phyloP scores from a whole-genome alignment of 2,113 vertebrate species.

The Nannospalax galili region DNA sequence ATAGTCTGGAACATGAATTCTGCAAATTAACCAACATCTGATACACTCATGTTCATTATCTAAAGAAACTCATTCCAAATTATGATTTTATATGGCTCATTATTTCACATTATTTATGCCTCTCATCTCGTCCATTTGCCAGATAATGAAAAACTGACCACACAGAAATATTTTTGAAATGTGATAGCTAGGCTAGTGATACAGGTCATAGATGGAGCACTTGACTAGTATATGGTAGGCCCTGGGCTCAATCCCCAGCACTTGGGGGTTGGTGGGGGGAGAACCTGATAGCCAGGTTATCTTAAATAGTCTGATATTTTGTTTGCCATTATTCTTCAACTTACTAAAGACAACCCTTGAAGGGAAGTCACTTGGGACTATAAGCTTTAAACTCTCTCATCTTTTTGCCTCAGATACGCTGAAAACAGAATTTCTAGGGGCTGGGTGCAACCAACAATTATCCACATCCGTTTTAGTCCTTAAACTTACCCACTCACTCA shows the following conservation, averaged over 20 bases:
- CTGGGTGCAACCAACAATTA: not conserved
- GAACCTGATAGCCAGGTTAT: too few species aligned
- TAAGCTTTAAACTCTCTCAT: not conserved
- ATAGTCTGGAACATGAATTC: slow-evolving; percentile 17
- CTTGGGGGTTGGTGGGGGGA: too few species aligned
- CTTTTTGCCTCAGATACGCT: not conserved
- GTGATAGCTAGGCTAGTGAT: too few species aligned
- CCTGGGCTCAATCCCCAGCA: too few species aligned
- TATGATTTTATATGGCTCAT: slow-evolving; percentile 27
- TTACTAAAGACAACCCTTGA: slow-evolving; percentile 27
- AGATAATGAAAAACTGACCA: slow-evolving; percentile 16
- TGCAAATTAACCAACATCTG: slow-evolving; percentile 22
- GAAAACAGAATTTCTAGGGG: not conserved
- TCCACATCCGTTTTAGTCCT: not conserved
- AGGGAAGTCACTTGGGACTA: not conserved
- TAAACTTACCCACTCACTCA: not conserved
- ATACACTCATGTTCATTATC: not conserved
- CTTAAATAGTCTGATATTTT: slow-evolving; percentile 20
- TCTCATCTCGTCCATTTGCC: slow-evolving; percentile 6
- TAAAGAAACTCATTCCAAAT: slow-evolving; percentile 49
- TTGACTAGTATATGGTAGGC: too few species aligned
- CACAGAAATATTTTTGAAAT: slow-evolving; percentile 20
- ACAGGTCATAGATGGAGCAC: too few species aligned
- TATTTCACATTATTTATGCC: slow-evolving; percentile 29
- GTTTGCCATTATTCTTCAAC: not conserved